A percentile compares a stretch with the other conserved stretches of the same genome.
phyloP scores from a whole-genome alignment of 2,888 invertebrate species.

The Eristalis intricaria region DNA sequence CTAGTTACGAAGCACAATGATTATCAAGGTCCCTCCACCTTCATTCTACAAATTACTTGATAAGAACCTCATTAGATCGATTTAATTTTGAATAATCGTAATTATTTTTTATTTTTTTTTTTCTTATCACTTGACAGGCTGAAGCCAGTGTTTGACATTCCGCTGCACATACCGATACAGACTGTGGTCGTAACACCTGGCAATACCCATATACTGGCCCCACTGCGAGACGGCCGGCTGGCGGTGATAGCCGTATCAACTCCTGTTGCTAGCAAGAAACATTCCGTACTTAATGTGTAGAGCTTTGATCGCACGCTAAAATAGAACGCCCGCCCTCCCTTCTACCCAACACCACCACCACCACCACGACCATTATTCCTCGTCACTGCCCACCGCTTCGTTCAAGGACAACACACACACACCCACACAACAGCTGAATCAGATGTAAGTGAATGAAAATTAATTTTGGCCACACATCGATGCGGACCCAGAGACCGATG shows the following conservation, averaged over 20 bases:
- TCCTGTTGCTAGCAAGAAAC: slow-evolving; percentile 78
- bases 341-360: neutral
- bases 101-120: slow-evolving; percentile 6
- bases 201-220: slow-evolving; percentile 84
- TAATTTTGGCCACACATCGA: slow-evolving; percentile 39
- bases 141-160: slow-evolving; percentile 82
- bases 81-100: slow-evolving; percentile 19
- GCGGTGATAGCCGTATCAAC: slow-evolving; percentile 82
- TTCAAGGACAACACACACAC: neutral
- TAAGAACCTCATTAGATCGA: slow-evolving; percentile 55
- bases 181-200: slow-evolving; percentile 82
- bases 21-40: slow-evolving; percentile 52
- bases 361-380: too few species aligned
- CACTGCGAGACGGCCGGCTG: slow-evolving; percentile 83
- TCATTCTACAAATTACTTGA: slow-evolving; percentile 45
- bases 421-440: neutral
- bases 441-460: slow-evolving; percentile 37
- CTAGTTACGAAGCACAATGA: slow-evolving; percentile 41
- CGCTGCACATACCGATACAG: slow-evolving; percentile 82
- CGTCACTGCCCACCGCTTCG: neutral
- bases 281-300: slow-evolving; percentile 81
- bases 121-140: slow-evolving; percentile 76
- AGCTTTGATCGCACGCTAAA: neutral
- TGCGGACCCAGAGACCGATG: neutral
- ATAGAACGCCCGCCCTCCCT: neutral